Conservation (phyloP, 2,797 vertebrate genomes). For the Lepilemur septentrionalis region DNA sequence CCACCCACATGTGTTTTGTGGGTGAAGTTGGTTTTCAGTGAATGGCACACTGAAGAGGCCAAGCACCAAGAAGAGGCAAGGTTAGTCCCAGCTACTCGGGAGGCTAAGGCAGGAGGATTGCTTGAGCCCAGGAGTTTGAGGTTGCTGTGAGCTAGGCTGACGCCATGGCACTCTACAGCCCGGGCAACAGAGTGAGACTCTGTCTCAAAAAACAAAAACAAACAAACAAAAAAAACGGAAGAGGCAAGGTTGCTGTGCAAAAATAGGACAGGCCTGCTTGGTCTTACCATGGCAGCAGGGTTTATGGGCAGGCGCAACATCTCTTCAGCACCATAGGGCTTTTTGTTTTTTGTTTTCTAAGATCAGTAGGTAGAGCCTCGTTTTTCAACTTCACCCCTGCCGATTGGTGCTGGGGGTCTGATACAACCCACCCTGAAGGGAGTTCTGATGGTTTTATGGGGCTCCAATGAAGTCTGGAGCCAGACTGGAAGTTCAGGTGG, state of each 20-base stretch:
- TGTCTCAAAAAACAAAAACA: too few species aligned
- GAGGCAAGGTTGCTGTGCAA: not conserved
- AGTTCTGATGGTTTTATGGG: not conserved
- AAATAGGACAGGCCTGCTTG: not conserved
- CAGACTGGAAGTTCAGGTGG: not conserved
- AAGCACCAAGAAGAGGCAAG: not conserved
- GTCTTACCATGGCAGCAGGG: not conserved
- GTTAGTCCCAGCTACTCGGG: not conserved
- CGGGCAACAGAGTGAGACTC: too few species aligned
- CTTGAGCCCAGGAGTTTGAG: too few species aligned
- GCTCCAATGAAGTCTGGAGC: not conserved
- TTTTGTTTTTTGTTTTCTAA: not conserved
- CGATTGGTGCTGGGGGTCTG: not conserved
- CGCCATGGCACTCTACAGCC: too few species aligned
- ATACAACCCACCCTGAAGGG: not conserved
- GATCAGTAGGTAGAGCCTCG: not conserved
- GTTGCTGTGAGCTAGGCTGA: too few species aligned
- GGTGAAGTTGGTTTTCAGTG: not conserved
- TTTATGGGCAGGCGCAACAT: not conserved
- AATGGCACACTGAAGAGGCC: not conserved
- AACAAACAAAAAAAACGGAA: not conserved
- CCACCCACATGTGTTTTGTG: not conserved
- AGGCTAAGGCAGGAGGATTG: too few species aligned
- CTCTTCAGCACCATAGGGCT: not conserved
- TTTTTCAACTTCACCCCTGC: not conserved